Base-by-base conservation (phyloP, 2,113 vertebrate genomes). In the Tachycineta bicolor region DNA sequence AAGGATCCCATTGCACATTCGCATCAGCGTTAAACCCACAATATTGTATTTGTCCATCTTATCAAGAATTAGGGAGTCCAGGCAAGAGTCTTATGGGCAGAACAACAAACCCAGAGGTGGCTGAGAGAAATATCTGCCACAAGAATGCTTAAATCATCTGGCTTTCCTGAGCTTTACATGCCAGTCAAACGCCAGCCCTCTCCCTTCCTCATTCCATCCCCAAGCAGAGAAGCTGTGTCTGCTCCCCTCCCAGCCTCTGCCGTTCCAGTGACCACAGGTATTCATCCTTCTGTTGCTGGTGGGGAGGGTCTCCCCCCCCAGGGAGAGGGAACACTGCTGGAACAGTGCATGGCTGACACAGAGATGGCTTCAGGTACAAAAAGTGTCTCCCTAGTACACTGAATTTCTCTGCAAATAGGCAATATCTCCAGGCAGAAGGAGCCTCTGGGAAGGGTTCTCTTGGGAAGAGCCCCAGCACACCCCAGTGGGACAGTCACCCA, bases 321-420 rank as follows among this genome's bases (percentile, higher is more conserved):
- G 41, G 37, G 37, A 53, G 46, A 34, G 8, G 25, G 31, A 52
- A 25, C 1, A 1, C 26, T 1, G 1, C 20, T 2, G 1, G 47
- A 67, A 25, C 2, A 0, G 2, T 2, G 10, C 49, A 2, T 3
- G 28, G 20, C 15, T 41, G 22, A 14, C 33, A 21, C 26, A 7
- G 26, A 67, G 14, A 25, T 10, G 15, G 24, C 46, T 70, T 28
- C 71, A 65, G 56, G 67, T 62, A 19, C 22, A 52, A 19, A 25
- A 37, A 37, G 5, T 0, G 0, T 52, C 52, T 56, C 67, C 46
- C n/a, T 43, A 8, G 28, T 0, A 10, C 10, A 8, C 22, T 11
- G 17, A 7, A 21, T 47, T 39, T 53, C 44, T 67, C 18, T 49
- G 28, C 56, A 58, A 71, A 24, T 0, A 39, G 47, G 39, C 23